Evolutionary conservation across 2,797 vertebrate species (phyloP).

Genomic region (Thamnophis elegans): DNA sequence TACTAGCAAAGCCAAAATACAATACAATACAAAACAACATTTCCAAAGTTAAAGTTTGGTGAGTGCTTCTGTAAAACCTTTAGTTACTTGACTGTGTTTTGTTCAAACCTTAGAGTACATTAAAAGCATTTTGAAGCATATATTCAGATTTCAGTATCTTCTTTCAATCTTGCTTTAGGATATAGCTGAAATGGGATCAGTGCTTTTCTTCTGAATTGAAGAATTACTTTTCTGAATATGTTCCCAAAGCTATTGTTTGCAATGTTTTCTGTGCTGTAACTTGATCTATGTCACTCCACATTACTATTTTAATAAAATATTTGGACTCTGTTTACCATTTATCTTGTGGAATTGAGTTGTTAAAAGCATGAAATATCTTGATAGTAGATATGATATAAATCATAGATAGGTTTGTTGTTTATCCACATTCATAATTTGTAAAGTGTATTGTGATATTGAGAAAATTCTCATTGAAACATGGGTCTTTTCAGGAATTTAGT

Average conservation of each 20-base stretch:
- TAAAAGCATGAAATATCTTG: not conserved
- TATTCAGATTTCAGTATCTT: not conserved
- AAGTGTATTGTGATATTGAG: not conserved
- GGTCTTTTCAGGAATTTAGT: not conserved
- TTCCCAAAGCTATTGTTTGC: not conserved
- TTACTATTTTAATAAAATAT: not conserved
- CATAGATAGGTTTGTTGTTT: not conserved
- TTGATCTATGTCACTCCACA: not conserved
- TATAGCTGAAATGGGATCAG: not conserved
- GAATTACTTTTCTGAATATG: not conserved
- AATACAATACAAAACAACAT: not conserved
- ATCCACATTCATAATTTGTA: not conserved
- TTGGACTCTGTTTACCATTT: not conserved
- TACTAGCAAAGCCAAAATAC: not conserved
- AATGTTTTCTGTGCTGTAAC: not conserved
- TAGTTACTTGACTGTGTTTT: not conserved
- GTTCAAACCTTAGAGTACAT: not conserved
- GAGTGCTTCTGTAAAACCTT: not conserved
- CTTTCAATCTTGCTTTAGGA: not conserved
- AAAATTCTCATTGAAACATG: not conserved
- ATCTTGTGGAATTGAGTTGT: not conserved
- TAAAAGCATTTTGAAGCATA: not conserved
- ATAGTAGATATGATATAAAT: not conserved
- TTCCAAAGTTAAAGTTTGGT: not conserved
- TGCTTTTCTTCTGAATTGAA: not conserved